Base-by-base conservation (phyloP, 2,888 invertebrate genomes). In the Linnaemya tessellans region DNA sequence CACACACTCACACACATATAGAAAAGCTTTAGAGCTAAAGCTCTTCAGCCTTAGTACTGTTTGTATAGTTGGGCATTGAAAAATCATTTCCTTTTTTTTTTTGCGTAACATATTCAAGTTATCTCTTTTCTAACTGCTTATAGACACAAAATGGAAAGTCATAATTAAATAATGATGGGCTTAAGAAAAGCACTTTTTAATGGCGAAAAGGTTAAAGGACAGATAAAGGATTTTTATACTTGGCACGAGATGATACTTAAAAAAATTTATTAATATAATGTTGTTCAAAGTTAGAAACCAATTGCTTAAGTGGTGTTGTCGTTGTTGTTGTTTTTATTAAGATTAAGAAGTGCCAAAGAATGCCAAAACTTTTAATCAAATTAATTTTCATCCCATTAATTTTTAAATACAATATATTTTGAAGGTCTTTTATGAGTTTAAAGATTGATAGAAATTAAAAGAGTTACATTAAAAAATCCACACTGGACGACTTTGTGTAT, bases 131-230 rank as follows among this genome's bases (percentile, higher is more conserved):
- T 25, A 46, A 35, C 35, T 49, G 46, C 35, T 54, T 35, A 49
- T 13, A 62, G 18, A 46, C 13, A 56, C 25, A 62, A 79, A 70
- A 70, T 49, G 60, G 41, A 71, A 56, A 54, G 46, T 80, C 64
- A 65, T 71, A 65, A 65, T 80, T 73, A 71, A 80, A 70, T 70
- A 3, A 46, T 49, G 38, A 81, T 60, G 46, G 95, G 96, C 87
- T 96, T 97, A 60, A 98, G 96, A 15, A 74, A 54, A 58, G 9
- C 18, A 20, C 18, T 41, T 78, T 70, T 60, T 35, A 38, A 54
- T 2, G 43, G 41, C 38, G 25, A 74, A 64, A 64, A 38, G 20
- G n/a, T 25, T 62, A 18, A 56, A 67, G 35, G 22, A 13, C 43
- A 20, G 20, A 43, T 15, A 54, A 25, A 9, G 3, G 22, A 20